A percentile compares a stretch with the other conserved stretches of the same genome.
Evolutionary conservation across 2,888 invertebrate genomes (phyloP).

Genomic region (Enchytraeus crypticus): DNA sequence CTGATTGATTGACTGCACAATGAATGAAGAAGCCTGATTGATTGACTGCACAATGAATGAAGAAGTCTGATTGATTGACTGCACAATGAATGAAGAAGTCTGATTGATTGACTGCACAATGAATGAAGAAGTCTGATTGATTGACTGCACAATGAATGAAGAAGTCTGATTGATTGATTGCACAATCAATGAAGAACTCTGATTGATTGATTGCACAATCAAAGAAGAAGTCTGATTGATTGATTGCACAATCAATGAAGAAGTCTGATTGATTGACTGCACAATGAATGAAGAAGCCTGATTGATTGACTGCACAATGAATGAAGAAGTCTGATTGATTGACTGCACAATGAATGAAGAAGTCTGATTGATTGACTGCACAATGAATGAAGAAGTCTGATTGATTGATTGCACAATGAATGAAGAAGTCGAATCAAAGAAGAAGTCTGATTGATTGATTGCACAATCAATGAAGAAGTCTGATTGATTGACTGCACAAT

Average conservation of each 20-base stretch:
- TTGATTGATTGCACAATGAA: not conserved
- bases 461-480: slow-evolving; percentile 52
- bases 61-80: too few species aligned
- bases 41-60: not conserved
- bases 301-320: too few species aligned
- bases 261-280: too few species aligned
- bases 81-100: not conserved
- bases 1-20: too few species aligned
- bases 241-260: not conserved
- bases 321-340: too few species aligned
- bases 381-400: not conserved
- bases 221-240: too few species aligned
- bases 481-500: not conserved
- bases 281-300: not conserved
- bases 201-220: not conserved
- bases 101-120: too few species aligned
- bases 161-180: too few species aligned
- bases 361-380: too few species aligned
- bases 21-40: not conserved
- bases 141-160: not conserved
- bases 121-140: too few species aligned
- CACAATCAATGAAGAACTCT: not conserved
- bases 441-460: too few species aligned
- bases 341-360: not conserved
- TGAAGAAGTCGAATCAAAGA: too few species aligned